These are phyloP conservation scores for Eurosta solidaginis DNA, from an alignment of 1,140 invertebrate species.

Conservation along the genomic window DNA sequence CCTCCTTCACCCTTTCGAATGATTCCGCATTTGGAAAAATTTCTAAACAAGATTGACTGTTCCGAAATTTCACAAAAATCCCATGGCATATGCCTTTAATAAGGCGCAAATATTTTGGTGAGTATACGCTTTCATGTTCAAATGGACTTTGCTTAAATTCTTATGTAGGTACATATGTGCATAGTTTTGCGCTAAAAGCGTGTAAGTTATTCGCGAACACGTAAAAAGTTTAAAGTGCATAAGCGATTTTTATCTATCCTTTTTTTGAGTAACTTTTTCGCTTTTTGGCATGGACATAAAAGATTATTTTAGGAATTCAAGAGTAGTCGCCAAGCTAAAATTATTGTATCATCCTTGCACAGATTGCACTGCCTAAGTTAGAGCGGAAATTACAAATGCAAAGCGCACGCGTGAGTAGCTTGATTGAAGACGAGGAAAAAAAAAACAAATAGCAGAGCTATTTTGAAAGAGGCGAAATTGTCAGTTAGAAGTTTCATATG, in stretches of 20 bases:
- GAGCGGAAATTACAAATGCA: conserved; percentile 23
- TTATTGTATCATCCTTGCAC: conserved; percentile 25
- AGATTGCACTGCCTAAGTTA: conserved; percentile 9
- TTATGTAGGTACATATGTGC: background rate
- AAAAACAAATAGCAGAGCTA: background rate
- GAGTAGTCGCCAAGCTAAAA: conserved; percentile 8
- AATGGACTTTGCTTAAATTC: no score
- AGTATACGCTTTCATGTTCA: no score
- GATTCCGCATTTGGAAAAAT: no score
- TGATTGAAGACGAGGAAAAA: background rate
- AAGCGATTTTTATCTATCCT: background rate
- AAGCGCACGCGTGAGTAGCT: background rate
- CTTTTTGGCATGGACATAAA: background rate
- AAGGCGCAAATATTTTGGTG: no score
- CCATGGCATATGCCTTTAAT: no score
- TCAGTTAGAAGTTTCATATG: background rate
- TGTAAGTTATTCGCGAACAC: background rate
- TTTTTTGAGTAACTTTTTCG: background rate
- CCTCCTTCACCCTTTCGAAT: no score
- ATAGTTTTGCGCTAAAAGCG: no score
- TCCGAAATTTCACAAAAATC: no score
- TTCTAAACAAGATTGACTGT: no score
- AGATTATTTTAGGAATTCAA: conserved; percentile 17
- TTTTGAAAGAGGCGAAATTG: background rate
- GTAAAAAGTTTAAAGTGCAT: conserved; percentile 26